Conservation (phyloP, 2,113 vertebrate genomes). For the Ornithorhynchus anatinus region DNA sequence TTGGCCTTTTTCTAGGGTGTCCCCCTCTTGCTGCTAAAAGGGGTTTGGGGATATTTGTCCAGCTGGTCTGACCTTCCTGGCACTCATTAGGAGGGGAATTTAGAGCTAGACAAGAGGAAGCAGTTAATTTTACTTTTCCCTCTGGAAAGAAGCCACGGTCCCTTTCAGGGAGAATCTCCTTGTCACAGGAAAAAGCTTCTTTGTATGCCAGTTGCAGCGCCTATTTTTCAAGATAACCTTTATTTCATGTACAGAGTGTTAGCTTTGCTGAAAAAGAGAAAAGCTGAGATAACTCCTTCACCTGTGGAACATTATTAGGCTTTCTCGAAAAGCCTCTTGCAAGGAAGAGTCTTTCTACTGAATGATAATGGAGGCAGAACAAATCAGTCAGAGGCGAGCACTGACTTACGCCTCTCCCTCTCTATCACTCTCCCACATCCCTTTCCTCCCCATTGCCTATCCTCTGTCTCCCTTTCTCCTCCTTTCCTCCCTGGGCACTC, state of each 20-base stretch:
- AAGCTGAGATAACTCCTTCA: slow-evolving; percentile 53
- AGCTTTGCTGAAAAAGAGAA: slow-evolving; percentile 52
- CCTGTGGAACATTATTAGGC: slow-evolving; percentile 52
- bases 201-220: slow-evolving; percentile 35
- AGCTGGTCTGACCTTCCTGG: not conserved
- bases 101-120: slow-evolving; percentile 6
- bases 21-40: not conserved
- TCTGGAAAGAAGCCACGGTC: slow-evolving; percentile 3
- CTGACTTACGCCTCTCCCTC: slow-evolving; percentile 1
- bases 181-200: slow-evolving; percentile 38
- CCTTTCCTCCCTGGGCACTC: slow-evolving; percentile 1
- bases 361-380: slow-evolving; percentile 42
- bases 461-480: not conserved
- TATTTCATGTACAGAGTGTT: slow-evolving; percentile 57
- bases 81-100: not conserved
- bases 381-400: slow-evolving; percentile 15
- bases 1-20: not conserved
- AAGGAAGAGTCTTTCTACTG: slow-evolving; percentile 33
- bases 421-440: not conserved
- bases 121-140: slow-evolving; percentile 10
- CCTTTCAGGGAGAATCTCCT: slow-evolving; percentile 34
- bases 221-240: slow-evolving; percentile 60
- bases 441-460: not conserved
- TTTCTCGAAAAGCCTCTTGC: slow-evolving; percentile 13
- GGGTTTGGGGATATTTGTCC: not conserved